Evolutionary conservation across 2,797 vertebrate genomes (phyloP).

Genomic region (Gephyroberyx darwinii): DNA sequence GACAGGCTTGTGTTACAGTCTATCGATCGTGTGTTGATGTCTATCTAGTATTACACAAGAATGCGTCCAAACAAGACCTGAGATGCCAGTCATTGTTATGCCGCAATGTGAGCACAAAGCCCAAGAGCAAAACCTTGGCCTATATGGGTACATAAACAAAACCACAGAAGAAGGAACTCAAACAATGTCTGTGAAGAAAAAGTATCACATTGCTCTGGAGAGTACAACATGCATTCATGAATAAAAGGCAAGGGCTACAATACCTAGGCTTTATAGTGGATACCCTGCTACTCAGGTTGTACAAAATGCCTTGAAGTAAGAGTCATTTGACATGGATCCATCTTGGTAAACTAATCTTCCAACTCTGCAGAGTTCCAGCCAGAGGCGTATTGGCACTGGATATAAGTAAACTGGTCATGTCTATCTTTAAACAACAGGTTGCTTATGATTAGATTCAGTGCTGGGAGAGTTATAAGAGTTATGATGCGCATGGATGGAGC

Average conservation of each 20-base stretch:
- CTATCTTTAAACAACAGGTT: constrained; percentile 1
- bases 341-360: constrained; percentile 28
- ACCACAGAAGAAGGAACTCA: constrained; percentile 44
- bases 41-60: constrained; percentile 59
- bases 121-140: constrained; percentile 35
- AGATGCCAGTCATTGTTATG: constrained; percentile 44
- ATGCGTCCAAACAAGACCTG: constrained; percentile 43
- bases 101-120: constrained; percentile 32
- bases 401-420: background rate
- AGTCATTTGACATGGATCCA: constrained; percentile 35
- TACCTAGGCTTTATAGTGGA: constrained; percentile 44
- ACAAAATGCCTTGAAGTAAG: constrained; percentile 53
- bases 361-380: constrained; percentile 1
- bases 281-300: constrained; percentile 57
- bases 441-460: background rate
- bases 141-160: constrained; percentile 45
- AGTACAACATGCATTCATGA: constrained; percentile 60
- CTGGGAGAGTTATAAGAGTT: background rate
- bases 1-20: constrained; percentile 55
- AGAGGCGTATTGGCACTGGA: background rate
- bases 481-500: background rate
- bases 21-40: constrained; percentile 38
- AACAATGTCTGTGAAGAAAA: constrained; percentile 39
- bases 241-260: constrained; percentile 53
- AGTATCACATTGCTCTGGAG: constrained; percentile 56